Evolutionary conservation across 2,113 vertebrate genomes (phyloP), one percentile per base, ranked within the genome.

Genomic region (Sceloporus tristichus): DNA sequence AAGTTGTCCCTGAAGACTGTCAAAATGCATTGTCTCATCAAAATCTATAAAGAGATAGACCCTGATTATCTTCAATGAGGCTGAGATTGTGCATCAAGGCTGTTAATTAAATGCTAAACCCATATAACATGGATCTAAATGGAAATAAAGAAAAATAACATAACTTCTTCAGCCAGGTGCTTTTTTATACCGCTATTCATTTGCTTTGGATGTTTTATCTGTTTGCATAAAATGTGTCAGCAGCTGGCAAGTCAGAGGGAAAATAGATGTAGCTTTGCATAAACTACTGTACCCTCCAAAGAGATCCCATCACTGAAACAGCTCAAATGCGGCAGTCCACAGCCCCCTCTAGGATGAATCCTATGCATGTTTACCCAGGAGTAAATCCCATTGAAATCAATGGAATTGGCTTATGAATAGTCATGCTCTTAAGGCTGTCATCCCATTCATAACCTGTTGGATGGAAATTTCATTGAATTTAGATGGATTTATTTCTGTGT

Each of bases 141-240:
- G 48, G 82, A 70, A 38, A 59, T 70, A 70, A 70, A 6, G 14
- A 9, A 40, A 42, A 53, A 9, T 18, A n/a, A 4, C 5, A n/a
- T 25, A 9, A 56, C 79, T 56, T 68, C 34, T 19, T 10, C 16
- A 14, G 38, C 23, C 38, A 66, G 38, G 8, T 78, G 25, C 29
- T 77, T 8, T 42, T 77, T 8, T 27, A 27, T n/a, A 18, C 1
- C 5, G 1, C 0, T 3, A 5, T 14, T 83, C 13, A 0, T 84
- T 48, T 84, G 6, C 48, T 13, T 81, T 25, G 23, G n/a, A 13
- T 70, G 2, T 34, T n/a, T 53, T 53, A 68, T 70, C 40, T 42
- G 62, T 68, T 59, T 27, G 0, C 23, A 16, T 34, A 75, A 81
- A 82, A 25, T 5, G 23, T 79, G 7, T 23, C 29, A 83, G 74